These are phyloP conservation scores for Anthoscopus minutus DNA, from an alignment of 2,113 vertebrate species.

Conservation along the genomic window DNA sequence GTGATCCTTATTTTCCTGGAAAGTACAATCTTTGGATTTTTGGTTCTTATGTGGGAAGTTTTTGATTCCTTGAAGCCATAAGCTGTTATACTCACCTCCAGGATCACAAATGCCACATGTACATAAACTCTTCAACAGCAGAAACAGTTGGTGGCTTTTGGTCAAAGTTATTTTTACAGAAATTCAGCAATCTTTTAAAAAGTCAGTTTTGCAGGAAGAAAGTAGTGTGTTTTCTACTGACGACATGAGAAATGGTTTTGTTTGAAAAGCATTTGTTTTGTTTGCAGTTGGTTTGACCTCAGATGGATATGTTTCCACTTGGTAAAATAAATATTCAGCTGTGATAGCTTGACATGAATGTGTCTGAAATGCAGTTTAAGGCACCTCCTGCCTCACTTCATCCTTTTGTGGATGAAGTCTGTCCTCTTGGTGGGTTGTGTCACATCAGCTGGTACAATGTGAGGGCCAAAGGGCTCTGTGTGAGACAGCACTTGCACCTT, in stretches of 20 bases:
- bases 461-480: not conserved
- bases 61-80: not conserved
- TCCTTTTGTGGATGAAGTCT: not conserved
- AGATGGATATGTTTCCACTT: not conserved
- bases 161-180: not conserved
- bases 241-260: not conserved
- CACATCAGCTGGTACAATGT: accelerated
- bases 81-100: not conserved
- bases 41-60: not conserved
- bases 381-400: not conserved
- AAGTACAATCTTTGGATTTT: not conserved
- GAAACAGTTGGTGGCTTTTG: not conserved
- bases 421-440: not conserved
- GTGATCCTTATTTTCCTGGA: not conserved
- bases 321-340: not conserved
- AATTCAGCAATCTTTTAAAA: not conserved
- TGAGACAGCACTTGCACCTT: not conserved
- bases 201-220: not conserved
- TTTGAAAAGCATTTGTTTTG: not conserved
- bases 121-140: not conserved
- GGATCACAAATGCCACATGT: not conserved
- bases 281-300: not conserved
- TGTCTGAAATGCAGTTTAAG: not conserved
- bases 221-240: not conserved
- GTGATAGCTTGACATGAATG: not conserved